Evolutionary conservation across 2,113 vertebrate genomes (phyloP), one percentile per base, ranked within the genome.

Genomic region (Fregetta grallaria): DNA sequence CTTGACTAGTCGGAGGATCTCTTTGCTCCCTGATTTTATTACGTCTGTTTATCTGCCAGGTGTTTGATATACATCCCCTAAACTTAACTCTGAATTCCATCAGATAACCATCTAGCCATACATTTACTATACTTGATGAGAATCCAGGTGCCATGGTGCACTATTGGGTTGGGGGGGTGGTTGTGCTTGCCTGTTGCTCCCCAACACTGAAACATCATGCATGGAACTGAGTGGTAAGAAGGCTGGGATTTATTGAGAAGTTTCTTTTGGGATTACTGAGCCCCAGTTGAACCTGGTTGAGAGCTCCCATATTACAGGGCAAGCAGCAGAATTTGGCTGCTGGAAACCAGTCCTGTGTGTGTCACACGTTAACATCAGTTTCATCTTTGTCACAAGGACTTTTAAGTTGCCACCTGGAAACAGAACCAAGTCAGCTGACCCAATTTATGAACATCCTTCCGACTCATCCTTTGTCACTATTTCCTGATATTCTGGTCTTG

Each of bases 111-210:
- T 23, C 50, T 15, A 70, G 36, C 32, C 34, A n/a, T 7, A 40
- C 5, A 74, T 36, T 9, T 70, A 65, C 45, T 55, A 17, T 13
- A 62, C 18, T 18, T 45, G 20, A 52, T 65, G 21, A 84, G 63
- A 81, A 50, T 26, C 17, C 45, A 73, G 3, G 13, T 8, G 13
- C 11, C 63, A 52, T 4, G 17, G 30, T 6, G 21, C 12, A 42
- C 11, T 11, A 13, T 2, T 0, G 2, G 38, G 47, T 11, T 1
- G 9, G 23, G 13, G 22, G 13, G 8, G 14, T 1, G 2, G 6
- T 7, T 76, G 15, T 74, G 34, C 29, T 68, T 70, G 29, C 22
- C 38, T 1, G 1, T 40, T 59, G 20, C n/a, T 76, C 32, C n/a
- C 15, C 40, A 72, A 2, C 15, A 42, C 44, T 29, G 30, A 55